Evolutionary conservation across 2,888 invertebrate genomes (phyloP).

Genomic region (Amiota mariae): DNA sequence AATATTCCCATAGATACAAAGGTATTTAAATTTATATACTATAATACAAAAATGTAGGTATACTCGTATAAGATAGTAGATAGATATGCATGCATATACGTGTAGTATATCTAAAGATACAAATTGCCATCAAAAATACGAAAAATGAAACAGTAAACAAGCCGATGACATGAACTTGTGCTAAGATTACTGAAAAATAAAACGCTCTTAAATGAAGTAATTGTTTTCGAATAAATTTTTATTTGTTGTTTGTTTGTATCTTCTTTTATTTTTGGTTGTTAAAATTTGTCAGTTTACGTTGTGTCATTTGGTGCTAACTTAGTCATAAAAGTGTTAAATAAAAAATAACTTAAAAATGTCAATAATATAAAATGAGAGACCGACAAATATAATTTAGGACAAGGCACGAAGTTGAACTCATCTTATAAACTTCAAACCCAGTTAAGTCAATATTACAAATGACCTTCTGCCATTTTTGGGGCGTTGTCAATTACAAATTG

Average conservation of each 20-base stretch:
- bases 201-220: conserved; percentile 21
- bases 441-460: background rate
- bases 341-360: conserved; percentile 8
- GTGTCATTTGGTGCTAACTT: conserved; percentile 19
- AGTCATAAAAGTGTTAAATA: conserved; percentile 21
- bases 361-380: background rate
- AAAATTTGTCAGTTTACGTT: background rate
- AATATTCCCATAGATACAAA: conserved; percentile 15
- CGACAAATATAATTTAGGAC: background rate
- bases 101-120: background rate
- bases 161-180: conserved; percentile 5
- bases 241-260: no score
- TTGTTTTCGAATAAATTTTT: conserved; percentile 8
- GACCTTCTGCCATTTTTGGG: background rate
- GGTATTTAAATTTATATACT: no score
- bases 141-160: conserved; percentile 25
- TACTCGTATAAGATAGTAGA: no score
- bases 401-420: no score
- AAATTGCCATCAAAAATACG: conserved; percentile 13
- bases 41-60: no score
- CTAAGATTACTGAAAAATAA: background rate
- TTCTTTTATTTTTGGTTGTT: no score
- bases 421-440: no score
- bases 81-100: background rate
- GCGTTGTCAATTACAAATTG: background rate